These are phyloP conservation scores for Neuroscelio doddi DNA, from an alignment of 2,888 invertebrate genomes.

Conservation along the genomic window DNA sequence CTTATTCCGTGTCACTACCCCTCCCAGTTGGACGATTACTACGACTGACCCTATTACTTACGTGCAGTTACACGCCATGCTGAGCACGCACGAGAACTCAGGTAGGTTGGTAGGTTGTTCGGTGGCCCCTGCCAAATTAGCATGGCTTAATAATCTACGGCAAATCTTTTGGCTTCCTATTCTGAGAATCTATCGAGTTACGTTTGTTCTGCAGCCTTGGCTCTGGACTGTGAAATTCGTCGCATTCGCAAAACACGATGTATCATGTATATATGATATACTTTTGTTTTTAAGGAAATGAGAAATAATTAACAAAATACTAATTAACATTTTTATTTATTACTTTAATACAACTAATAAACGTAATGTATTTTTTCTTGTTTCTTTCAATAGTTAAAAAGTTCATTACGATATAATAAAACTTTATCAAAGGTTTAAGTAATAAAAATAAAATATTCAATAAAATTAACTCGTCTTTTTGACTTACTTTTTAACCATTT, in stretches of 20 bases:
- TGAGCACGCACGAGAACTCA: constrained; percentile 14
- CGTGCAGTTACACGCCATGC: constrained; percentile 10
- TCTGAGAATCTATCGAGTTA: constrained; percentile 22
- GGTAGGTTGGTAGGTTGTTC: constrained; percentile 18
- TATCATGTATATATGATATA: too few species aligned
- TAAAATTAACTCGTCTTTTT: too few species aligned
- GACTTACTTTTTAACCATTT: too few species aligned
- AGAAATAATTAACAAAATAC: too few species aligned
- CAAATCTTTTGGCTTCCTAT: constrained; percentile 5
- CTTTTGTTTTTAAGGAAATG: too few species aligned
- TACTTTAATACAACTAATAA: too few species aligned
- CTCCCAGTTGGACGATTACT: constrained; percentile 26
- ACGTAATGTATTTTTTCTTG: too few species aligned
- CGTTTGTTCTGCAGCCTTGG: neutral
- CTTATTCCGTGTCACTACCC: constrained; percentile 52
- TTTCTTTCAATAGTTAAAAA: too few species aligned
- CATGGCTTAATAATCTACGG: constrained; percentile 21
- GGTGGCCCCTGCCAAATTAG: constrained; percentile 25
- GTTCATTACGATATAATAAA: too few species aligned
- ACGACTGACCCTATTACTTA: constrained; percentile 15
- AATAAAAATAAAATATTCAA: too few species aligned
- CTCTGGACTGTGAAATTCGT: constrained; percentile 8
- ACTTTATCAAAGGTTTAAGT: too few species aligned
- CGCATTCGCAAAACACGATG: neutral
- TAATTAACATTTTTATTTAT: too few species aligned